A percentile compares a stretch with the other conserved stretches of the same genome.
Evolutionary conservation across 2,113 vertebrate genomes (phyloP).

Genomic region (Scomber scombrus): DNA sequence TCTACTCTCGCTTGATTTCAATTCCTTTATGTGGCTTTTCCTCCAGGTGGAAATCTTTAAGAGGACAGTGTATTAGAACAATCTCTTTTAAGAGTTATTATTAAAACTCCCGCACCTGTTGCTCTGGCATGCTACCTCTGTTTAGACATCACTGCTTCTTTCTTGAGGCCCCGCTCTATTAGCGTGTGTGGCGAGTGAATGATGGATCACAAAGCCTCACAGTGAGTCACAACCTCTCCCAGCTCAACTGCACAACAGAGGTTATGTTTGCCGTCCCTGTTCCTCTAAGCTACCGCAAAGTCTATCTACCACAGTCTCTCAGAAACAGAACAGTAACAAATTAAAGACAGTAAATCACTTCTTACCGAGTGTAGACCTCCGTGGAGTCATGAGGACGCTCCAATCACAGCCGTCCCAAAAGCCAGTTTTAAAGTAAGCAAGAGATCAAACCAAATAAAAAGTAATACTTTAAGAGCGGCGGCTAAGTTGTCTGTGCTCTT

Average conservation of each 20-base stretch:
- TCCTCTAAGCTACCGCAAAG: background rate
- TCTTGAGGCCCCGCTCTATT: conserved; percentile 1
- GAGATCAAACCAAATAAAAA: conserved; percentile 10
- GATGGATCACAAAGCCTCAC: background rate
- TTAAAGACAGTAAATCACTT: background rate
- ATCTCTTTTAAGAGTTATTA: background rate
- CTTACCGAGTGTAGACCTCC: conserved; percentile 55
- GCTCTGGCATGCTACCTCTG: conserved; percentile 14
- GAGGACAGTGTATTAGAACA: background rate
- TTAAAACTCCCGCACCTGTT: conserved; percentile 46
- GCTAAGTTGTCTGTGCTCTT: background rate
- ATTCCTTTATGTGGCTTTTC: conserved; percentile 7
- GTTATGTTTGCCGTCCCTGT: background rate
- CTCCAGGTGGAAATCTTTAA: conserved; percentile 8
- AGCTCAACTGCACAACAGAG: background rate
- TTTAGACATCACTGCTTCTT: background rate
- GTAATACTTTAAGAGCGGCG: background rate
- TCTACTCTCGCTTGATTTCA: conserved; percentile 11
- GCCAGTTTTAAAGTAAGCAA: background rate
- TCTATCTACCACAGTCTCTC: background rate
- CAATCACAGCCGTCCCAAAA: conserved; percentile 22
- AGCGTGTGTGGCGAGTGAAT: conserved; percentile 15
- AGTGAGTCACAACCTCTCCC: background rate
- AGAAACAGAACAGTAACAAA: background rate
- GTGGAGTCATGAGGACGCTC: conserved; percentile 30